These are phyloP conservation scores for Thereva nobilitata DNA, from an alignment of 2,888 invertebrate genomes.

Conservation along the genomic window DNA sequence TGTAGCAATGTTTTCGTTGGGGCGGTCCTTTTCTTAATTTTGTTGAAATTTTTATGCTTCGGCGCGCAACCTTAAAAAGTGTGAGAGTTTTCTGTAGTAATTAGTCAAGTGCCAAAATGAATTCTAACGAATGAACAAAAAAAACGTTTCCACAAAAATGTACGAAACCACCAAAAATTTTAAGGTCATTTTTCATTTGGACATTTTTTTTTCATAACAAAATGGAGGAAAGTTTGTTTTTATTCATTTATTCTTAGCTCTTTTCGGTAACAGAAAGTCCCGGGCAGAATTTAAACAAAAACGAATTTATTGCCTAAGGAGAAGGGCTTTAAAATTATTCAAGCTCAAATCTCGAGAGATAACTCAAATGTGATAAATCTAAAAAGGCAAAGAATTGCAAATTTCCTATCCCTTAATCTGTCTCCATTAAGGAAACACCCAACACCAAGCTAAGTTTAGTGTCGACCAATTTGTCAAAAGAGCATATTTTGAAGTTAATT, in stretches of 20 bases:
- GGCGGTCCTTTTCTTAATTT: slow-evolving; percentile 25
- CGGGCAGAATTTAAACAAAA: too few species aligned
- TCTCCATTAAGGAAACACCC: too few species aligned
- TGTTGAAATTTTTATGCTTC: slow-evolving; percentile 16
- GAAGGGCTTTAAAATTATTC: too few species aligned
- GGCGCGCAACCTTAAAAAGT: slow-evolving; percentile 23
- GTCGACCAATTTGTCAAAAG: slow-evolving; percentile 27
- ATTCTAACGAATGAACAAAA: slow-evolving; percentile 12
- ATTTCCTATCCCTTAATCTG: too few species aligned
- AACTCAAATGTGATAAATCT: too few species aligned
- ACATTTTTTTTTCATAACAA: slow-evolving; percentile 7
- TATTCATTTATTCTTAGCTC: background rate
- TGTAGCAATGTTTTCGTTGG: slow-evolving; percentile 10
- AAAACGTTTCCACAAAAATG: slow-evolving; percentile 15
- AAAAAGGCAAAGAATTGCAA: too few species aligned
- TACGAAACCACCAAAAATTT: slow-evolving; percentile 18
- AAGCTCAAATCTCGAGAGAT: too few species aligned
- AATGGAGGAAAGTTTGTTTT: background rate
- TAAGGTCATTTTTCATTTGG: slow-evolving; percentile 14
- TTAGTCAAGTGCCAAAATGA: slow-evolving; percentile 29
- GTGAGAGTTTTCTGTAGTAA: slow-evolving; percentile 21
- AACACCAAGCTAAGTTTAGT: background rate
- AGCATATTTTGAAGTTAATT: slow-evolving; percentile 32
- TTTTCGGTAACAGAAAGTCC: too few species aligned
- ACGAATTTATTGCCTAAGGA: too few species aligned